phyloP scores from a whole-genome alignment of 2,888 invertebrate genomes.

The Dorcus hopei region DNA sequence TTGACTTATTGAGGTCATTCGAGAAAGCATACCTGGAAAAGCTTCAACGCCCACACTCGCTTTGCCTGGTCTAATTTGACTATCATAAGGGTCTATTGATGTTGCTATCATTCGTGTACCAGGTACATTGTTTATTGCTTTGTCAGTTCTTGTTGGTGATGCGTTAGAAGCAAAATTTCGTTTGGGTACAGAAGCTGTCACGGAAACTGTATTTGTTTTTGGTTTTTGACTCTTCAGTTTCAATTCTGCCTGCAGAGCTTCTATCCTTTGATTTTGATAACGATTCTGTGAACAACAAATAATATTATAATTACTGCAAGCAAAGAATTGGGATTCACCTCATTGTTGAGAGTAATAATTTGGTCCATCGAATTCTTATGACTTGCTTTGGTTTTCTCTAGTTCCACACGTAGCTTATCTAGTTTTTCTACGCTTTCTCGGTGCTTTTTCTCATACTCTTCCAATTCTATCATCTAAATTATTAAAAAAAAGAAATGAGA shows the following conservation, averaged over 20 bases:
- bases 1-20: no score
- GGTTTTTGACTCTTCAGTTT: constrained; percentile 1
- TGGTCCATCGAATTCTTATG: constrained; percentile 1
- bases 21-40: no score
- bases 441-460: constrained; percentile 11
- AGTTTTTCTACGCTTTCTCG: constrained; percentile 12
- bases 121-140: no score
- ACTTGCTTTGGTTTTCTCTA: constrained; percentile 11
- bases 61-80: no score
- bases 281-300: constrained; percentile 5
- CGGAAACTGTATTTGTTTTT: no score
- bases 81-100: no score
- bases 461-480: constrained; percentile 15
- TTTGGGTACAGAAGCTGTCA: no score
- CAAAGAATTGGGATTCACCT: neutral
- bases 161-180: no score
- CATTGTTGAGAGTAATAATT: constrained; percentile 1
- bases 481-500: neutral
- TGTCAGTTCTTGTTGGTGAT: no score
- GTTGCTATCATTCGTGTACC: no score
- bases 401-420: constrained; percentile 11
- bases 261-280: constrained; percentile 11
- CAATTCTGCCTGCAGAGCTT: constrained; percentile 11
- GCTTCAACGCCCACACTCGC: no score
- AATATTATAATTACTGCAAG: neutral